phyloP scores from a whole-genome alignment of 1,140 invertebrate genomes.

The Cataglyphis hispanica region DNA sequence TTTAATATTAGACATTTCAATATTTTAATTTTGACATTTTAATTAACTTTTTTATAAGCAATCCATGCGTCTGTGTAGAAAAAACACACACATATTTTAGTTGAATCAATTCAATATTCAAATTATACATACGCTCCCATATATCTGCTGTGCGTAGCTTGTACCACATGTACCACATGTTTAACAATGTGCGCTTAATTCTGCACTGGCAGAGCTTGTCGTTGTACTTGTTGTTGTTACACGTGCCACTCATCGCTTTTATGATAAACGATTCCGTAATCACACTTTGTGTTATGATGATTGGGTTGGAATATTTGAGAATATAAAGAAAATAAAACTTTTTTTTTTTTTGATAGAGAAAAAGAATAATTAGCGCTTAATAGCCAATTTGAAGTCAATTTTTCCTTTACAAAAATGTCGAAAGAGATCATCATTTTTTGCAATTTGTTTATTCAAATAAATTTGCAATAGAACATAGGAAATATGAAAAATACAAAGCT shows the following conservation, averaged over 20 bases:
- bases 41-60: conserved; percentile 25
- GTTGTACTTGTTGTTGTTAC: conserved; percentile 41
- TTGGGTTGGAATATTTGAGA: not conserved
- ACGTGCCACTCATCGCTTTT: conserved; percentile 25
- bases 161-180: not conserved
- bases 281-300: not conserved
- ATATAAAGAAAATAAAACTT: not conserved
- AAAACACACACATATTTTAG: not conserved
- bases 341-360: not conserved
- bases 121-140: not conserved
- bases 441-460: not conserved
- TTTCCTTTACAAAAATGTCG: too few species aligned
- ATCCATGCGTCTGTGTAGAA: not conserved
- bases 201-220: not conserved
- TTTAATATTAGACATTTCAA: conserved; percentile 47
- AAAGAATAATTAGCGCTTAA: not conserved
- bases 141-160: conserved; percentile 12
- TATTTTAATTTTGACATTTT: conserved; percentile 47
- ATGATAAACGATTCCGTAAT: conserved; percentile 13
- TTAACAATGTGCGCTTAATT: conserved; percentile 10
- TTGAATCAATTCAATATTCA: conserved; percentile 39
- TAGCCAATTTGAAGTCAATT: too few species aligned
- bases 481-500: not conserved
- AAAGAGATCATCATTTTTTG: too few species aligned
- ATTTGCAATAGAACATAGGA: not conserved